Evolutionary conservation across 2,797 vertebrate species (phyloP).

Genomic region (Anolis apletophallus): DNA sequence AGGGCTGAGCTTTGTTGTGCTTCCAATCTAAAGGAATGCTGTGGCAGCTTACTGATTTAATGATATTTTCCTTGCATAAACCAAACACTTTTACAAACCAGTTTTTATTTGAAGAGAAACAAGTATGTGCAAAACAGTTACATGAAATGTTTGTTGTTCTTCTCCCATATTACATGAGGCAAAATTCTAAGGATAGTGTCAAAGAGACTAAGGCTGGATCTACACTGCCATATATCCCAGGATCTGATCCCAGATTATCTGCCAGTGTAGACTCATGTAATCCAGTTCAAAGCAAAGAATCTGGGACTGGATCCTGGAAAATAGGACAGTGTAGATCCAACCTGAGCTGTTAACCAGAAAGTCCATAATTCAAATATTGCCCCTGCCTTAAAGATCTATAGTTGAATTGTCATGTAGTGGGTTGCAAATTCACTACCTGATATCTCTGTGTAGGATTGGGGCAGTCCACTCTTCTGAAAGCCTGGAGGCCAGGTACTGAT

Average conservation of each 20-base stretch:
- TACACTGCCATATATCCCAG: too few relatives aligned
- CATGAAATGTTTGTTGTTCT: neutral
- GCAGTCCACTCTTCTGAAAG: neutral
- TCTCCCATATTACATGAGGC: neutral
- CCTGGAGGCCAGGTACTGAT: neutral
- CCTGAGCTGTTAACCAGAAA: neutral
- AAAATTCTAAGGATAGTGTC: neutral
- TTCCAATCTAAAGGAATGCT: constrained; percentile 14
- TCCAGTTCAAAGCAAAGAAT: too few relatives aligned
- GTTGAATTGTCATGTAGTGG: neutral
- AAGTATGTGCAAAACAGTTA: neutral
- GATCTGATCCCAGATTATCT: too few relatives aligned
- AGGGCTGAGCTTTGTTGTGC: neutral
- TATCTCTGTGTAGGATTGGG: neutral
- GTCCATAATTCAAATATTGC: too few relatives aligned
- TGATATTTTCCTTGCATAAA: constrained; percentile 7
- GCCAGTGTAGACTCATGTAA: too few relatives aligned
- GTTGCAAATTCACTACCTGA: neutral
- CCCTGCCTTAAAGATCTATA: neutral
- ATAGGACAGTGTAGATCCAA: too few relatives aligned
- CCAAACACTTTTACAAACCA: neutral
- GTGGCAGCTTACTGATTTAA: constrained; percentile 11
- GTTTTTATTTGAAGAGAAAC: neutral
- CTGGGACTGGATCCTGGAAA: too few relatives aligned
- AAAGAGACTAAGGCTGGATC: neutral